Evolutionary conservation across 1,140 invertebrate genomes (phyloP), one percentile per base, ranked within the genome.

Genomic region (Ctenoplectra terminalis): DNA sequence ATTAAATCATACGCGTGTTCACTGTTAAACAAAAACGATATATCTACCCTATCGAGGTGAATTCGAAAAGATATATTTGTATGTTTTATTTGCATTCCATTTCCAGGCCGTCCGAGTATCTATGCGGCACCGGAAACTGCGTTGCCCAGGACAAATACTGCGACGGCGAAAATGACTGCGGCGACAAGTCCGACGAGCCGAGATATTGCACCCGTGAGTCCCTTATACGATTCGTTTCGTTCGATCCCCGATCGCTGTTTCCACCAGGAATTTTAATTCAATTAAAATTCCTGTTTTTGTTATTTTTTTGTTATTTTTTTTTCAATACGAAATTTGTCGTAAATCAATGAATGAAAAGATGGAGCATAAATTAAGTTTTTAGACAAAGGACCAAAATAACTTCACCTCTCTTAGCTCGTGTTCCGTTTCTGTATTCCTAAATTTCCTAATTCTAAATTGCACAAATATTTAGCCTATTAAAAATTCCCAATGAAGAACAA

Each of bases 81-180:
- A 77, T 5, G 29, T 29, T 70, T 70, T 69, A 78, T 40, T 63
- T 52, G 46, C 50, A 29, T 66, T 50, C 31, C 46, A 37, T 86
- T 81, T 95, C 95, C 90, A 92, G 93, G 70, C 91, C 94, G 31
- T 96, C 95, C 48, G 95, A 96, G 89, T 95, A 93, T 89, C 94
- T 94, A 73, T 97, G 96, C 92, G 95, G 95, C 86, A 96, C 95
- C 46, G 96, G 96, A 52, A 95, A 95, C 85, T 98, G 97, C 92
- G 95, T 97, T 83, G 95, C 96, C 11, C 94, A 96, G 88, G 96
- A 97, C 92, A 96, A 96, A 86, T 97, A 95, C 92, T 97, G 97
- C 92, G 96, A 98, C 90, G 97, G 97, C 8, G 94, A 96, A 76
- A 95, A 97, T 87, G 96, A 98, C 92, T 98, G 97, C 89, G 95